phyloP scores from a whole-genome alignment of 2,888 invertebrate species.

The Phaonia tiefii region DNA sequence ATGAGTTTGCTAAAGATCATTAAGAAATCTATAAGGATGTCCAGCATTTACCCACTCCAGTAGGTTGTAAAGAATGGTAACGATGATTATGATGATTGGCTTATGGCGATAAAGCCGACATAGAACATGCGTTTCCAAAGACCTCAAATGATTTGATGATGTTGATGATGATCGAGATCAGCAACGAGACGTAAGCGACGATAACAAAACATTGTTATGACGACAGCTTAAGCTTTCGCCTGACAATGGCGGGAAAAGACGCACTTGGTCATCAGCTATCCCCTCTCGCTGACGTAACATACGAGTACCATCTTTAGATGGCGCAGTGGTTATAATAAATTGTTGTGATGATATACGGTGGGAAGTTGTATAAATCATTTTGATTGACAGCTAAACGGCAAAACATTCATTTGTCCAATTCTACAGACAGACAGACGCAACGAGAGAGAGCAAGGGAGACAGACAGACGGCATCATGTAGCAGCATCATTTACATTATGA shows the following conservation, averaged over 20 bases:
- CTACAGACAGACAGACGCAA: neutral
- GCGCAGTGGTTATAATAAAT: constrained; percentile 35
- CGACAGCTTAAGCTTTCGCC: constrained; percentile 10
- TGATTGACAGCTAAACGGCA: constrained; percentile 77
- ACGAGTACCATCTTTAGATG: neutral
- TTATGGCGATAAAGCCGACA: neutral
- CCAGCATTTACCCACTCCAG: neutral
- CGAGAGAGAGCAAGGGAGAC: too few species aligned
- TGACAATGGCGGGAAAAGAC: neutral
- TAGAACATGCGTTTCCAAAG: constrained; percentile 13
- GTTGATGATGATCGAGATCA: neutral
- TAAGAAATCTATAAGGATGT: neutral
- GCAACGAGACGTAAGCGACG: neutral
- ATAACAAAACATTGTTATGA: neutral
- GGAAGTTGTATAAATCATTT: constrained; percentile 80
- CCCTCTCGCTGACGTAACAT: neutral
- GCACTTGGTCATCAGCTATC: constrained; percentile 1
- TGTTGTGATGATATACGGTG: constrained; percentile 73
- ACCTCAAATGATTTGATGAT: neutral
- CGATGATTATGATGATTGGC: neutral
- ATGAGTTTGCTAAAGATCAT: neutral
- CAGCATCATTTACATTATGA: constrained; percentile 34
- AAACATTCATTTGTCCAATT: constrained; percentile 52
- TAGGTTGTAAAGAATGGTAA: neutral
- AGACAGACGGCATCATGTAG: constrained; percentile 66